Conservation (phyloP, 2,888 invertebrate genomes). For the Nezara viridula region DNA sequence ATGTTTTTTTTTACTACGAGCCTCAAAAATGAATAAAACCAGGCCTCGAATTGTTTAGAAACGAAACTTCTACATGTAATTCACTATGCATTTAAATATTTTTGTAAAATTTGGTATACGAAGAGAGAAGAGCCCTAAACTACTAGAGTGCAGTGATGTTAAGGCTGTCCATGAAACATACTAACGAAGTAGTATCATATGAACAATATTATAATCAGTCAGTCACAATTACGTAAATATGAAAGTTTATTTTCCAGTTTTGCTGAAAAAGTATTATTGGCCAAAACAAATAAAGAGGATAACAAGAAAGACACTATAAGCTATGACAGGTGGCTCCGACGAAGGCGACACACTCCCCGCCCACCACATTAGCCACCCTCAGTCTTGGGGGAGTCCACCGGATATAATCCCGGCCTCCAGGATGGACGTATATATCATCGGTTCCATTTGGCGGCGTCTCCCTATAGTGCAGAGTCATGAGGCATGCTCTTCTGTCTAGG, state of each 20-base stretch:
- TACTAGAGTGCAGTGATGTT: no score
- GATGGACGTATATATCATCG: conserved; percentile 29
- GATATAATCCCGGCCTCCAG: conserved; percentile 11
- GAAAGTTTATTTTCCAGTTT: neutral
- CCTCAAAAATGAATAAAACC: no score
- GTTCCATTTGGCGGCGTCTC: neutral
- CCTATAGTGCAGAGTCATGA: neutral
- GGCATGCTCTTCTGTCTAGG: neutral
- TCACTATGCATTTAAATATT: no score
- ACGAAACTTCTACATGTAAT: no score
- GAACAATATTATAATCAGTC: no score
- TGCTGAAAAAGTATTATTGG: neutral
- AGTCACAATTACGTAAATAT: neutral
- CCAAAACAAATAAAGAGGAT: neutral
- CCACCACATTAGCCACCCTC: conserved; percentile 25
- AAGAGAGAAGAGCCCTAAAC: no score
- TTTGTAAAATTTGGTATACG: no score
- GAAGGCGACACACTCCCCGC: conserved; percentile 26
- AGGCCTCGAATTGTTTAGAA: no score
- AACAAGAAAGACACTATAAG: neutral
- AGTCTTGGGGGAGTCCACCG: neutral
- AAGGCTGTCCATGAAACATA: no score
- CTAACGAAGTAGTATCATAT: no score
- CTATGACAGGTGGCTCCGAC: neutral
- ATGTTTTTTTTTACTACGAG: no score